Base-by-base conservation (phyloP, 2,888 invertebrate species). In the Exocentrus adspersus region DNA sequence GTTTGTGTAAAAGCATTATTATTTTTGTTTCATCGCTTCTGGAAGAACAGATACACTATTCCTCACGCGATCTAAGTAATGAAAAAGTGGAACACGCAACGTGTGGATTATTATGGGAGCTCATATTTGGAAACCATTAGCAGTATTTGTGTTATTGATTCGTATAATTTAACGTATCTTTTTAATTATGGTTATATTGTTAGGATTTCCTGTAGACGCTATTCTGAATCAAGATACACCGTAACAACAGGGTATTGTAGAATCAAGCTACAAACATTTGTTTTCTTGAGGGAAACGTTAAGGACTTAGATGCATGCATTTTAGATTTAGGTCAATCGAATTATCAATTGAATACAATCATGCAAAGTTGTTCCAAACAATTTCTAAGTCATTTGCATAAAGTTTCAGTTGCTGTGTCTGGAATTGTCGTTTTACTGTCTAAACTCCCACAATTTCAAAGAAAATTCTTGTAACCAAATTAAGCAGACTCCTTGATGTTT, bases 1-100 rank as follows among this genome's bases (percentile, higher is more conserved):
- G 37, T 62, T 58, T 57, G 17, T 41, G 21, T 20, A 53, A 17
- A 17, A 28, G 42, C 52, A 52, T 48, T 60, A 51, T 52, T 37
- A 16, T 30, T n/a, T 43, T 43, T 20, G 32, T 12, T 50, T 48
- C 20, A 14, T 21, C 21, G 20, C 28, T 51, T 28, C 30, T 32
- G 43, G 53, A 16, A 28, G 53, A 41, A 43, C 42, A 28, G 46
- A 32, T 45, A 32, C 45, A 30, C 20, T 17, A 6, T 57, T 45
- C 46, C 30, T 45, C 57, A 45, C 45, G 46, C 57, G 10, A 57
- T 20, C 30, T 57, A 16, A n/a, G 45, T 12, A 32, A 57, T 30
- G 1, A 32, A 32, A 57, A 28, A 3, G 46, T 7, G 20, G 30
- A 30, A 45, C 57, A 57, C 32, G 37, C 57, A 32, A 46, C 32